Evolutionary conservation across 2,797 vertebrate species (phyloP), one percentile per base, ranked within the genome.

Genomic region (Bryconaethiops microstoma): DNA sequence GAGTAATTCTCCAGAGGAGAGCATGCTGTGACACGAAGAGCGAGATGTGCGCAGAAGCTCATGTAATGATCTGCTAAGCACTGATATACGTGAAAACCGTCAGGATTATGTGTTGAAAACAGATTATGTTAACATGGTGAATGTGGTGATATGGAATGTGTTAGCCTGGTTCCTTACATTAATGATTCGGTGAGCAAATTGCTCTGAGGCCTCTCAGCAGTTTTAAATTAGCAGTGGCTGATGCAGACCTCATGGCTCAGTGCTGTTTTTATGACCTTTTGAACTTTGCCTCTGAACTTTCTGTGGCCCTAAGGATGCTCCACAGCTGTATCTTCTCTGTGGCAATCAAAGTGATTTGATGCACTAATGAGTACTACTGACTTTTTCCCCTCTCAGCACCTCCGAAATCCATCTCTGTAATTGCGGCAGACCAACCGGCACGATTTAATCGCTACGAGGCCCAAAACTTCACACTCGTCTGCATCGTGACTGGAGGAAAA

Each of bases 391-490:
- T 13, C 67, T 23, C 88, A 98, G 97, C 96, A 29, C 97, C 97
- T 79, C 97, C 97, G 0, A 95, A 91, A 1, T 98, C 96, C 40
- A 99, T 98, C 77, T 96, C 96, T 0, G 94, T 98, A 83, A 92
- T 96, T 40, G 95, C 96, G 0, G 95, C 96, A 0, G 93, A 97
- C 86, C 92, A 94, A 0, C 96, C 95, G 0, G 94, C 95, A 0
- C 95, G 95, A 5, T 99, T 98, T 92, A 98, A 95, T 90, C 96
- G 96, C 81, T 98, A 98, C 75, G 95, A 97, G 87, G 96, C 96
- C 0, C 97, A 97, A 92, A 99, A 99, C 93, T 98, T 99, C 94
- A 97, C 96, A 0, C 92, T 99, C 86, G 92, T 97, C 82, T 99
- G 97, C 83, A 94, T 96, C 1, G 97, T 98, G 84, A 95, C 94